Evolutionary conservation across 35 echinoderm and acorn worm species (phyloP), one percentile per base, ranked within the genome.

Genomic region (Lytechinus variegatus): DNA sequence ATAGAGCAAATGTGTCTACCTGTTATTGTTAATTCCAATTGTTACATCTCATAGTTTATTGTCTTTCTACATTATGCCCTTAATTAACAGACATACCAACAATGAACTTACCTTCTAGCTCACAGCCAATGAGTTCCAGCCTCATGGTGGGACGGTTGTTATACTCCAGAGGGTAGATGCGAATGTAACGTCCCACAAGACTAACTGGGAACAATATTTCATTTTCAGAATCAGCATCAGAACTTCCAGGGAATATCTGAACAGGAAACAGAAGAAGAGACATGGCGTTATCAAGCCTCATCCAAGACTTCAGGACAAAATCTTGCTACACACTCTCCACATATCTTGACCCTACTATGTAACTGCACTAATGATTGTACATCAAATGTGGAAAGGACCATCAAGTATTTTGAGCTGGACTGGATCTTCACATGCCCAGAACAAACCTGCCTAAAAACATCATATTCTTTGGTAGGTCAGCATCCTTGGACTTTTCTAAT

Each of bases 91-190:
- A n/a, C n/a, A n/a, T n/a, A 54, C 27, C 52, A 95, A 0, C 87
- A 89, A 89, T 27, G 27, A 0, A 89, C 95, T 87, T 27, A 97
- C 96, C 91, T 92, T 95, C 71, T 93, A 27, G 8, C 3, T 21
- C 21, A 90, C 97, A 97, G 89, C 97, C 97, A 53, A 97, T 14
- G 8, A 97, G 86, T 66, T 97, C 97, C 94, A 96, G 14, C 53
- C 97, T 96, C 9, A 97, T 66, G 58, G 88, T 94, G n/a, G 97
- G 94, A 24, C 21, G 87, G 16, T 54, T n/a, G 29, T 96, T 53
- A 52, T 87, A 97, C 51, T 86, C 86, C 8, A 95, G 12, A 27
- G 96, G 89, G 11, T 96, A 92, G 53, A 97, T 57, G 28, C 86
- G 94, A 28, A 97, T 95, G 86, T 88, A 96, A 90, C 86, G 52